Evolutionary conservation across 2,888 invertebrate species (phyloP), one percentile per base, ranked within the genome.

Genomic region (Aelia acuminata): DNA sequence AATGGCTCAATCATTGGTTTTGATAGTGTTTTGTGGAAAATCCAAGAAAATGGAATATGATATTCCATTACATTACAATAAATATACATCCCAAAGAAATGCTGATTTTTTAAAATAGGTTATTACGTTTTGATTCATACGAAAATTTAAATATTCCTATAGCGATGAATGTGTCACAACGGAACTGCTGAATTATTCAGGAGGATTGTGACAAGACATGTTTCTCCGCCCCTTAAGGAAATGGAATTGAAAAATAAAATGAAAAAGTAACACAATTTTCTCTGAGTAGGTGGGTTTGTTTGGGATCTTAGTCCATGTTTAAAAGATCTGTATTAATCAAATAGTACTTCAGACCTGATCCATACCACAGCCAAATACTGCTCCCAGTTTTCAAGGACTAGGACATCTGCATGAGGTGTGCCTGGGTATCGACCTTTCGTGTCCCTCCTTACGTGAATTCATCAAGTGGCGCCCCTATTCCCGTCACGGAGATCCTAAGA

Each of bases 401-500:
- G 43, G 85, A 43, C 43, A 85, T 85, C 85, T 50, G 85, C 57
- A 53, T 53, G 39, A 39, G 85, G 10, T 39, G 43, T 43, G 10
- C 10, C 50, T 22, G 22, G 39, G 39, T 43, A 85, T 85, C 43
- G 85, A 85, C 57, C 57, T 85, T 85, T 85, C 35, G 85, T 85
- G 57, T 85, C 57, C 85, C 85, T 85, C 85, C 85, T 57, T 57
- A 57, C 57, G 57, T 85, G 85, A 85, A 85, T 85, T 85, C 85
- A 85, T 85, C 85, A 85, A 85, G 85, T 43, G 43, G 35, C 8
- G 13, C 39, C n/a, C 3, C 50, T 53, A 85, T 85, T 85, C 85
- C 39, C 57, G 85, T 85, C 85, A 85, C 85, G 85, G 35, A 85
- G n/a, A 39, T 22, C 57, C 57, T 85, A 85, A 57, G 53, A 85